Conservation (phyloP, 2,797 vertebrate genomes). For the Salmo trutta region DNA sequence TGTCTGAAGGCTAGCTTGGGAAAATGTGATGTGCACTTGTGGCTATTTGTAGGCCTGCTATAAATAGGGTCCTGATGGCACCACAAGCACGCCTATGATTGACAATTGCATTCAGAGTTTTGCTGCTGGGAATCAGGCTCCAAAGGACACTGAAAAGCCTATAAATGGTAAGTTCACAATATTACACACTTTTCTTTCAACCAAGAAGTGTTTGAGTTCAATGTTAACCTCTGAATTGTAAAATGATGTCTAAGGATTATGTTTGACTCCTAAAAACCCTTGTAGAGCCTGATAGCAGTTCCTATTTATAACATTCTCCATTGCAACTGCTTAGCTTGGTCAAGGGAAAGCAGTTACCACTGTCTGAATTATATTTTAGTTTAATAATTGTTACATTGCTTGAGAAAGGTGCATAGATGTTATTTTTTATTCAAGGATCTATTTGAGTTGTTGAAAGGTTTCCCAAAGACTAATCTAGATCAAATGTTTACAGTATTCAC, state of each 20-base stretch:
- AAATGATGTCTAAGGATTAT: conserved; percentile 31
- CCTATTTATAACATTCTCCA: conserved; percentile 77
- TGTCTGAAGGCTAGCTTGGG: conserved; percentile 69
- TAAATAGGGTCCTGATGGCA: conserved; percentile 80
- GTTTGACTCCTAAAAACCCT: conserved; percentile 56
- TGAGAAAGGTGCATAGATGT: neutral
- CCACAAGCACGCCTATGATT: conserved; percentile 80
- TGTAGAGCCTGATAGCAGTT: conserved; percentile 57
- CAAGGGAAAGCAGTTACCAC: conserved; percentile 49
- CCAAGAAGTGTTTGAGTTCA: conserved; percentile 17
- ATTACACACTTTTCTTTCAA: conserved; percentile 28
- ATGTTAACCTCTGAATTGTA: conserved; percentile 15
- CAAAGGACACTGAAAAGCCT: conserved; percentile 66
- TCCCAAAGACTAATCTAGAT: neutral
- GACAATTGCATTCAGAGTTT: conserved; percentile 73
- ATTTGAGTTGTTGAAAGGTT: neutral
- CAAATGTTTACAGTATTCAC: conserved; percentile 19
- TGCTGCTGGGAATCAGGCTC: conserved; percentile 66
- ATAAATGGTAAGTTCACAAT: conserved; percentile 72
- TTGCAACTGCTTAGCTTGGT: conserved; percentile 61
- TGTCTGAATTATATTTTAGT: conserved; percentile 36
- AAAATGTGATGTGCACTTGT: conserved; percentile 79
- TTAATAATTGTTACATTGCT: conserved; percentile 22
- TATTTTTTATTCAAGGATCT: neutral
- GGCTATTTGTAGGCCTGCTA: conserved; percentile 83